These are phyloP conservation scores for Asbolus verrucosus DNA, from an alignment of 1,140 invertebrate species.

Conservation along the genomic window DNA sequence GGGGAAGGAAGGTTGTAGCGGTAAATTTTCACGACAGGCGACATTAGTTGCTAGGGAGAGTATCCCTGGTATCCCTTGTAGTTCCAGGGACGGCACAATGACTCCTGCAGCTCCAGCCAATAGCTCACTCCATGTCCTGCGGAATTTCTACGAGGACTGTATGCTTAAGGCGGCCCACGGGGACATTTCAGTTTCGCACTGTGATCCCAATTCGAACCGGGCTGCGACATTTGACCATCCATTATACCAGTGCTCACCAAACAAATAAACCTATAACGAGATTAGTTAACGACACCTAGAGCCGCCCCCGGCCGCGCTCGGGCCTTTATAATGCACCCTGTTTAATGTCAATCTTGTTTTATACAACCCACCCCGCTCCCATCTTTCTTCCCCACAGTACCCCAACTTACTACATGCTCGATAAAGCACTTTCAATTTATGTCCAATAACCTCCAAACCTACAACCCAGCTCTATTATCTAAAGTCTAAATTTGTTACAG, in stretches of 20 bases:
- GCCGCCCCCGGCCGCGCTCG: no score
- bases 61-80: conserved; percentile 44
- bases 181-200: conserved; percentile 61
- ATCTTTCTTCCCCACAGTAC: no score
- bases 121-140: conserved; percentile 45
- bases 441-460: conserved; percentile 6
- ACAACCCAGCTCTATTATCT: conserved; percentile 18
- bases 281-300: conserved; percentile 45
- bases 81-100: conserved; percentile 35
- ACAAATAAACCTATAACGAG: conserved; percentile 56
- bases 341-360: conserved; percentile 27
- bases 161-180: conserved; percentile 58
- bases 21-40: conserved; percentile 47
- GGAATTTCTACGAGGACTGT: conserved; percentile 45
- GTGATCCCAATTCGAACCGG: conserved; percentile 60
- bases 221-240: conserved; percentile 61
- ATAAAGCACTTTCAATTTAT: conserved; percentile 34
- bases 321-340: conserved; percentile 20
- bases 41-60: conserved; percentile 44
- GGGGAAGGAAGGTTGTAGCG: conserved; percentile 40
- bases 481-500: conserved; percentile 15
- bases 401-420: conserved; percentile 7
- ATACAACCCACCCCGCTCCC: not conserved
- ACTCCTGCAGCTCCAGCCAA: conserved; percentile 43
- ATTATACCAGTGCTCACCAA: conserved; percentile 57